Conservation (phyloP, 2,113 vertebrate genomes). For the Anhinga anhinga region DNA sequence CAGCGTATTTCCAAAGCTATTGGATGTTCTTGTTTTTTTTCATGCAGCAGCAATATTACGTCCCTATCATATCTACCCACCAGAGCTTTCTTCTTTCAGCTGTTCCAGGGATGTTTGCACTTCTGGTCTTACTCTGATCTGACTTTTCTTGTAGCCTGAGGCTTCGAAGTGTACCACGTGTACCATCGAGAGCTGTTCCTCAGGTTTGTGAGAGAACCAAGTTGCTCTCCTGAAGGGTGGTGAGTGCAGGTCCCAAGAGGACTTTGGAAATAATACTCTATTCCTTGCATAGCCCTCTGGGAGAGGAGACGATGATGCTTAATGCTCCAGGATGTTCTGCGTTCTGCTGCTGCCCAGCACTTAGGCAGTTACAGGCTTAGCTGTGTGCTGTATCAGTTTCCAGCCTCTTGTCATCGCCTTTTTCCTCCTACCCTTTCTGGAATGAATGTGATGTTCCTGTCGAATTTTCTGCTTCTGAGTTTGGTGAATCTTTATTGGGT, state of each 20-base stretch:
- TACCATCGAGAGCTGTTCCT: not conserved
- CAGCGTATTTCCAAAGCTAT: not conserved
- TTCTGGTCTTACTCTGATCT: not conserved
- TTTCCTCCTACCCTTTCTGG: not conserved
- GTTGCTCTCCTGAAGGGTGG: not conserved
- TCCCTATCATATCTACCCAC: rapidly evolving
- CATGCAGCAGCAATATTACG: not conserved
- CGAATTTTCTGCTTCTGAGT: not conserved
- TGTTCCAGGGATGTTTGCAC: not conserved
- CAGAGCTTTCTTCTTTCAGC: not conserved
- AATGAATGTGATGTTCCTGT: not conserved
- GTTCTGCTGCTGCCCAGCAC: not conserved
- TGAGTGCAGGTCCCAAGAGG: not conserved
- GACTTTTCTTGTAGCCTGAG: not conserved
- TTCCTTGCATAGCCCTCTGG: not conserved
- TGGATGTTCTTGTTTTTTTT: not conserved
- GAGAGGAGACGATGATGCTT: not conserved
- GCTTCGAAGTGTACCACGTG: not conserved
- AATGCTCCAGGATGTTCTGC: not conserved
- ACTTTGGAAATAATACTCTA: not conserved
- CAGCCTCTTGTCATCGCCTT: not conserved
- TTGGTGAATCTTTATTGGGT: not conserved
- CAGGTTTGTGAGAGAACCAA: not conserved
- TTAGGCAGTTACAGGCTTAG: not conserved
- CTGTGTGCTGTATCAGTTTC: not conserved